Conservation (phyloP, 2,113 vertebrate genomes). For the Thunnus maccoyii region DNA sequence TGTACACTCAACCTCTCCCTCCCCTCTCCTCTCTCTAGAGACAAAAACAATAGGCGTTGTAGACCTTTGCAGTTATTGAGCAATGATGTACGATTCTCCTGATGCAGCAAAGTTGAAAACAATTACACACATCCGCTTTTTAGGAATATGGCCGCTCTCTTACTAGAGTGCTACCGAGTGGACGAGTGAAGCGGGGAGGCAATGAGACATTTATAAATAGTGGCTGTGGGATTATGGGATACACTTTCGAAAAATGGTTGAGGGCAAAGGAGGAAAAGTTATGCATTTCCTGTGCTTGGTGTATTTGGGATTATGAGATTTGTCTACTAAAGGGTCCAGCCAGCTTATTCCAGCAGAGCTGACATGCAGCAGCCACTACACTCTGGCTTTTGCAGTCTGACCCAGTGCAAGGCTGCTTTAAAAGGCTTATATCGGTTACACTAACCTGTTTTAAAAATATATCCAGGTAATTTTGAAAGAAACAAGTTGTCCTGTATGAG, state of each 20-base stretch:
- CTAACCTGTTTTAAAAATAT: constrained; percentile 14
- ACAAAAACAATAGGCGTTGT: constrained; percentile 32
- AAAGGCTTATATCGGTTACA: constrained; percentile 43
- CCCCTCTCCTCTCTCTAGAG: constrained; percentile 1
- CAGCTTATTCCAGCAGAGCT: constrained; percentile 57
- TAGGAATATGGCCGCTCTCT: not conserved
- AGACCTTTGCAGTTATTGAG: constrained; percentile 9
- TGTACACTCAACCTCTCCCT: not conserved
- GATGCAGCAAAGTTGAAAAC: not conserved
- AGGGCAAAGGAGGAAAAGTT: constrained; percentile 61
- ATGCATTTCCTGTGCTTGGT: constrained; percentile 48
- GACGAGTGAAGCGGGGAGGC: not conserved
- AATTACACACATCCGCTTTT: not conserved
- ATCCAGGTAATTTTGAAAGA: not conserved
- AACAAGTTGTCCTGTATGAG: not conserved
- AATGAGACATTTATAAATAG: constrained; percentile 44
- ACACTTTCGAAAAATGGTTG: constrained; percentile 44
- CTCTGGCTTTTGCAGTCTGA: constrained; percentile 28
- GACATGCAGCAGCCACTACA: constrained; percentile 51
- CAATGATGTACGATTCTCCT: not conserved
- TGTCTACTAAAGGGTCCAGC: constrained; percentile 59
- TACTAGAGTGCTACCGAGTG: constrained; percentile 2
- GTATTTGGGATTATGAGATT: constrained; percentile 74
- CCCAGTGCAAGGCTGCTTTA: constrained; percentile 50
- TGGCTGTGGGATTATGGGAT: constrained; percentile 33